phyloP scores from a whole-genome alignment of 2,888 invertebrate species.

The Microplitis deprimator region DNA sequence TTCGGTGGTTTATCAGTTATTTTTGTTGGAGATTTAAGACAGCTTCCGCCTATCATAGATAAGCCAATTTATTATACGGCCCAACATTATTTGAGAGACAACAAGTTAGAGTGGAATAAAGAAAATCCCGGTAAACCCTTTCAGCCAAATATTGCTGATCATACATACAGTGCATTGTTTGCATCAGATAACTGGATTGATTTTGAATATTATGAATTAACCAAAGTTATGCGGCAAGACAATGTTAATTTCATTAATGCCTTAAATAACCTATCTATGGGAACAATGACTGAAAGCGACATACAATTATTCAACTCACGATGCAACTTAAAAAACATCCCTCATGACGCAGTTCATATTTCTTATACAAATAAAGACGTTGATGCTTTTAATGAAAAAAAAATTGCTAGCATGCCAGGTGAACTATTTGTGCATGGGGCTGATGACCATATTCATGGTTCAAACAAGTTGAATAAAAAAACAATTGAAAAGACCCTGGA shows the following conservation, averaged over 20 bases:
- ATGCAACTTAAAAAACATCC: constrained; percentile 25
- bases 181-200: too few relatives aligned
- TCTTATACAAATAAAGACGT: neutral
- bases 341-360: constrained; percentile 28
- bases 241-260: too few relatives aligned
- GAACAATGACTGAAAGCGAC: constrained; percentile 51
- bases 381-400: neutral
- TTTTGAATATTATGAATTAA: too few relatives aligned
- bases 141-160: too few relatives aligned
- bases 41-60: constrained; percentile 60
- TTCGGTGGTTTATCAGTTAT: constrained; percentile 62
- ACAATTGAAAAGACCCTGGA: too few relatives aligned
- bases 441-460: neutral
- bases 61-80: constrained; percentile 47
- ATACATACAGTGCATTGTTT: too few relatives aligned
- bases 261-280: constrained; percentile 43
- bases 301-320: constrained; percentile 48
- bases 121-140: neutral
- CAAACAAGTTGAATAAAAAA: neutral
- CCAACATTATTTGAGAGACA: constrained; percentile 3
- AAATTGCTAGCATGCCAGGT: neutral
- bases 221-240: too few relatives aligned
- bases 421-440: neutral
- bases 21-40: constrained; percentile 62
- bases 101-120: neutral